A percentile compares a stretch with the other conserved stretches of the same genome.
Evolutionary conservation across 1,140 invertebrate genomes (phyloP).

Genomic region (Drosophila pachea): DNA sequence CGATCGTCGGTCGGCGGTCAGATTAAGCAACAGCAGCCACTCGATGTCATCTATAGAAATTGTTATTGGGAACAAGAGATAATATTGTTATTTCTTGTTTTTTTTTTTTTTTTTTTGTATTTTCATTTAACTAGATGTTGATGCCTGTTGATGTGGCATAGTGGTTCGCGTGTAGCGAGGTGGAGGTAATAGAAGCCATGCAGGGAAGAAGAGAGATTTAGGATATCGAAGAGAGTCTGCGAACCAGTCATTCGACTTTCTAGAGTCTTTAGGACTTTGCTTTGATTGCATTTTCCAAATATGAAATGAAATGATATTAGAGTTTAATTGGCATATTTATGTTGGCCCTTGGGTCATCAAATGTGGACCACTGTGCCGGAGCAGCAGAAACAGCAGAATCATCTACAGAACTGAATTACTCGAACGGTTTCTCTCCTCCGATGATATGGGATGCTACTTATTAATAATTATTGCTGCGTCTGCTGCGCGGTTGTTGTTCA

Average conservation of each 20-base stretch:
- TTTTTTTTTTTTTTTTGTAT: conserved; percentile 27
- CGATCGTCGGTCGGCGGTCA: conserved; percentile 39
- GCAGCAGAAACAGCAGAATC: conserved; percentile 3
- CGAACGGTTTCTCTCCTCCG: conserved; percentile 42
- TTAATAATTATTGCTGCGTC: conserved; percentile 64
- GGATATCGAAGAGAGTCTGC: too few relatives aligned
- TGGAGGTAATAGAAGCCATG: too few relatives aligned
- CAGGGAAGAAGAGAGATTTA: too few relatives aligned
- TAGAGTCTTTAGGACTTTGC: too few relatives aligned
- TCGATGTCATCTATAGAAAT: conserved; percentile 55
- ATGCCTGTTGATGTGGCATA: conserved; percentile 38
- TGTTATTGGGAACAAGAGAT: conserved; percentile 79
- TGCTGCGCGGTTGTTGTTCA: conserved; percentile 29
- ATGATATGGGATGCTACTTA: conserved; percentile 71
- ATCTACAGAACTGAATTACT: conserved; percentile 7
- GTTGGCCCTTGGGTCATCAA: not conserved
- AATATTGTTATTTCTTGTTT: conserved; percentile 76
- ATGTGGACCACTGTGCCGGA: conserved; percentile 46
- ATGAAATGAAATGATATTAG: conserved; percentile 5
- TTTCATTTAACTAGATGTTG: conserved; percentile 75
- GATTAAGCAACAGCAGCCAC: conserved; percentile 63
- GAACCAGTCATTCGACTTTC: not conserved
- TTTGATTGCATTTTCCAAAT: not conserved
- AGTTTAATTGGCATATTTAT: conserved; percentile 15
- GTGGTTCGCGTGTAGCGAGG: conserved; percentile 11